phyloP scores from a whole-genome alignment of 2,888 invertebrate genomes.

The Icerya purchasi region DNA sequence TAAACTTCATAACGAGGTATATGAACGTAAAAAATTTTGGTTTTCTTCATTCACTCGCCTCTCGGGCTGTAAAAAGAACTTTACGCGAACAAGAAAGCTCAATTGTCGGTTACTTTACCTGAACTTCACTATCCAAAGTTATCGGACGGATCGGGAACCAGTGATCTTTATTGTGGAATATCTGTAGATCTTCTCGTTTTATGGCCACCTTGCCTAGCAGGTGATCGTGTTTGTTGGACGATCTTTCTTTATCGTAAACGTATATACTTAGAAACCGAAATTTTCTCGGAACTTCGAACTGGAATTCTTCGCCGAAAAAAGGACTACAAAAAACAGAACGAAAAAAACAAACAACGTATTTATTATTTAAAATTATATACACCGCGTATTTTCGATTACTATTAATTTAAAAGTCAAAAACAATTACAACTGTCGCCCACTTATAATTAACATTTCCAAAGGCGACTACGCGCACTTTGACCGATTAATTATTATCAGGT shows the following conservation, averaged over 20 bases:
- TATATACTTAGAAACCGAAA: slow-evolving; percentile 76
- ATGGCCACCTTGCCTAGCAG: slow-evolving; percentile 68
- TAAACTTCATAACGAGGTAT: no score
- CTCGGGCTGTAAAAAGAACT: no score
- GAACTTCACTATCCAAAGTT: slow-evolving; percentile 76
- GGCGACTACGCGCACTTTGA: no score
- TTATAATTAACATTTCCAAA: no score
- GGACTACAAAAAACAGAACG: slow-evolving; percentile 36
- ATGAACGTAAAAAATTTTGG: no score
- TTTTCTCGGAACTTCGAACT: slow-evolving; percentile 73
- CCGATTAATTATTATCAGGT: no score
- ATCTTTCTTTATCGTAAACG: slow-evolving; percentile 66
- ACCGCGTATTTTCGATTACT: no score
- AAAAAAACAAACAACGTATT: no score
- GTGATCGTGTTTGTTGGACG: slow-evolving; percentile 56
- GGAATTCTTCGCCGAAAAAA: slow-evolving; percentile 82
- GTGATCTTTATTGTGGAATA: slow-evolving; percentile 66
- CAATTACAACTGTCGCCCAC: no score
- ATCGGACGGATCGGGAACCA: slow-evolving; percentile 74
- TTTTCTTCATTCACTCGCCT: no score
- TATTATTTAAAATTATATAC: no score
- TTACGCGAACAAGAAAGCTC: background rate
- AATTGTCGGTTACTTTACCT: slow-evolving; percentile 28
- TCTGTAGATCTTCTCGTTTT: slow-evolving; percentile 63
- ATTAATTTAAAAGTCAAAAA: no score